phyloP scores from a whole-genome alignment of 2,113 vertebrate genomes.

The Onychostoma macrolepis region DNA sequence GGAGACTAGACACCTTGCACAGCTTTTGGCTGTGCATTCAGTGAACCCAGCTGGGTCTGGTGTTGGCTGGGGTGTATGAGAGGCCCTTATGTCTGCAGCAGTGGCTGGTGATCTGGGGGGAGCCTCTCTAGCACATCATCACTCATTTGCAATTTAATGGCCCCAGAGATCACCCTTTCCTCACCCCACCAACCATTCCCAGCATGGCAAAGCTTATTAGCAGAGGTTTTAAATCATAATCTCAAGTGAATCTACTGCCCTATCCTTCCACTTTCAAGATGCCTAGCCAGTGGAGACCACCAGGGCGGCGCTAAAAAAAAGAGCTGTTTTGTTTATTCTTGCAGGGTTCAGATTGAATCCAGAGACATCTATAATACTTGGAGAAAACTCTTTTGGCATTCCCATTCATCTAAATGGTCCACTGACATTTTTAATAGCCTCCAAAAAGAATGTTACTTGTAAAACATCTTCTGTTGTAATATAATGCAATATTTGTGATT shows the following conservation, averaged over 20 bases:
- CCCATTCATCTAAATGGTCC: neutral
- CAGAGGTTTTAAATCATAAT: constrained; percentile 76
- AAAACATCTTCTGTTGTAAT: neutral
- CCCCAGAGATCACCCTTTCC: constrained; percentile 72
- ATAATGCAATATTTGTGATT: neutral
- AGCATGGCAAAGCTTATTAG: constrained; percentile 75
- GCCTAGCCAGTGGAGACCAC: constrained; percentile 54
- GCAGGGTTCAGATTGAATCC: neutral
- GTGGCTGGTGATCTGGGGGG: constrained; percentile 70
- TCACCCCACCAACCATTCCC: constrained; percentile 68
- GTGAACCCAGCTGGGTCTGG: constrained; percentile 68
- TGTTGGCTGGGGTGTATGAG: constrained; percentile 57
- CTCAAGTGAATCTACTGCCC: constrained; percentile 31
- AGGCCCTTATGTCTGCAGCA: constrained; percentile 59
- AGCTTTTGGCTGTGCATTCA: constrained; percentile 56
- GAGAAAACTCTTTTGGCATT: neutral
- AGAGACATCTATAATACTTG: neutral
- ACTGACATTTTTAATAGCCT: neutral
- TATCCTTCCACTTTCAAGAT: constrained; percentile 5
- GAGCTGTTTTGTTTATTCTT: neutral
- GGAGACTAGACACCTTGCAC: constrained; percentile 28
- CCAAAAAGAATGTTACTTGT: neutral
- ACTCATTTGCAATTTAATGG: constrained; percentile 81
- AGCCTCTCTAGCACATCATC: constrained; percentile 76
- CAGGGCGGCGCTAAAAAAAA: constrained; percentile 49